Evolutionary conservation across 1,140 invertebrate genomes (phyloP).

Genomic region (Hylaeus volcanicus): DNA sequence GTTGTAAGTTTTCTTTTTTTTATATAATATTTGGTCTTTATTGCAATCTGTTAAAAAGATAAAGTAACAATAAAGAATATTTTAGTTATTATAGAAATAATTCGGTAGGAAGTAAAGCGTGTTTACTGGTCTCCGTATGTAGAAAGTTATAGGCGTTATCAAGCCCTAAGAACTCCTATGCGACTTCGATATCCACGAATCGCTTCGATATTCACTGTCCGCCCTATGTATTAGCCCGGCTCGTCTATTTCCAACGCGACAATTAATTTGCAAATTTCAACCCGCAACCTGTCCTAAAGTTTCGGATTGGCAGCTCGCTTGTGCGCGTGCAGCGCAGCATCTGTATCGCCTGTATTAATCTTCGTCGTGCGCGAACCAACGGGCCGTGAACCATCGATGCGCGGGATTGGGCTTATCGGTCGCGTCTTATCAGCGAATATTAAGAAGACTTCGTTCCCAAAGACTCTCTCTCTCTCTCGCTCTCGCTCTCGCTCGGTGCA

Average conservation of each 20-base stretch:
- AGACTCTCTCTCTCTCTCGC: no score
- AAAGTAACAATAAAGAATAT: no score
- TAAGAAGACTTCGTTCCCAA: conserved; percentile 16
- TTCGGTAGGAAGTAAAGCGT: no score
- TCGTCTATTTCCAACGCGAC: conserved; percentile 44
- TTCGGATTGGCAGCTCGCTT: not conserved
- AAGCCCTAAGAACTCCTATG: no score
- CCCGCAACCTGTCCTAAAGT: not conserved
- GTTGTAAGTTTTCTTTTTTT: no score
- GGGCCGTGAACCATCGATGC: conserved; percentile 32
- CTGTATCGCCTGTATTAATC: conserved; percentile 25
- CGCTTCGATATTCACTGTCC: no score
- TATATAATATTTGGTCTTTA: no score
- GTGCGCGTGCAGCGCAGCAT: not conserved
- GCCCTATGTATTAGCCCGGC: conserved; percentile 24
- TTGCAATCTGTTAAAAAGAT: no score
- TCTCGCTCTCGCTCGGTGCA: not conserved
- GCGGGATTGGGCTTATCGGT: conserved; percentile 27
- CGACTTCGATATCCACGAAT: no score
- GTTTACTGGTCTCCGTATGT: no score
- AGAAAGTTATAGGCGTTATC: no score
- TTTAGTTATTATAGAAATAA: no score
- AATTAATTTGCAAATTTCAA: conserved; percentile 52
- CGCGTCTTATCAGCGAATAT: conserved; percentile 41
- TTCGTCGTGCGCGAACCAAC: not conserved